Conservation (phyloP, 2,113 vertebrate species). For the Triplophysa dalaica region DNA sequence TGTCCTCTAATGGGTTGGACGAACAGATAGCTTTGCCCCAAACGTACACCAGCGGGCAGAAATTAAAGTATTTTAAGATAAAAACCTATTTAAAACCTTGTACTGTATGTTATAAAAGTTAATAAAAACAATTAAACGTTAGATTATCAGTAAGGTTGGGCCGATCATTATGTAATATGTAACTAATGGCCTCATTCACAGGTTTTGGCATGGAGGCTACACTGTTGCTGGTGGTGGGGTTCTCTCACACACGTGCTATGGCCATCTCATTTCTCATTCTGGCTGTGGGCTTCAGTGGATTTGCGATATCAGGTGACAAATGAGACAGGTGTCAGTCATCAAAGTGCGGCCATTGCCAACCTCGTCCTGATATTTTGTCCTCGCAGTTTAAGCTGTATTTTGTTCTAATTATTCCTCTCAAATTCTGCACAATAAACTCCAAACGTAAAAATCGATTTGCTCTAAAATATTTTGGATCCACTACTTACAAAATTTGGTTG, state of each 20-base stretch:
- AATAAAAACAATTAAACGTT: too few relatives aligned
- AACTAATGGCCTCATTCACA: slow-evolving; percentile 61
- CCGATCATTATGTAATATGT: too few relatives aligned
- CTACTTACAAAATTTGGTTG: neutral
- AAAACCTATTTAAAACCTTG: too few relatives aligned
- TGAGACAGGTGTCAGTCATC: slow-evolving; percentile 24
- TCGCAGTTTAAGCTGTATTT: neutral
- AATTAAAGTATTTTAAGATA: too few relatives aligned
- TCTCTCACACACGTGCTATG: slow-evolving; percentile 90
- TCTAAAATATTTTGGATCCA: neutral
- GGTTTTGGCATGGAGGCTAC: slow-evolving; percentile 99
- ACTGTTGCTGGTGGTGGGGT: slow-evolving; percentile 92
- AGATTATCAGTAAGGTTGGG: too few relatives aligned
- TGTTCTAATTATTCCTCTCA: neutral
- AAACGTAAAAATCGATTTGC: neutral
- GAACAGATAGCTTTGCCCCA: too few relatives aligned
- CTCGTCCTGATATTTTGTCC: neutral
- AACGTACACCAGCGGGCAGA: neutral
- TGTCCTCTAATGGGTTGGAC: too few relatives aligned
- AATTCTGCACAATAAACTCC: neutral
- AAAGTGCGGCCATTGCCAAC: neutral
- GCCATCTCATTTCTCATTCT: slow-evolving; percentile 95
- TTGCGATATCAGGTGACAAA: slow-evolving; percentile 93
- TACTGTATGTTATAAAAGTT: too few relatives aligned
- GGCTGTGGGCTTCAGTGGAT: slow-evolving; percentile 97